Conservation (phyloP, 2,888 invertebrate genomes). For the Graphium colonna region DNA sequence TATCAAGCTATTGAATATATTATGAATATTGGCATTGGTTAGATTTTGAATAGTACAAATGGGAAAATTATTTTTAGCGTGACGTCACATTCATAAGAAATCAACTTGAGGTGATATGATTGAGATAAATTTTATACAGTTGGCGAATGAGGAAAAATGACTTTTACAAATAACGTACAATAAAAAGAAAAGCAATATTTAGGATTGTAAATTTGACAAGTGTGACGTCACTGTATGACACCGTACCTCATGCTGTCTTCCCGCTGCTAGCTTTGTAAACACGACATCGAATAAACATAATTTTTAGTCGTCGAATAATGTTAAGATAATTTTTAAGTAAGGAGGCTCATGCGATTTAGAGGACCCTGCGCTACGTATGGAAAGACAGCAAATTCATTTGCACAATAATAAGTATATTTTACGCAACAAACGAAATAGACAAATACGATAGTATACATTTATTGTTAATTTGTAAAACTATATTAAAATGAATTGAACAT, state of each 20-base stretch:
- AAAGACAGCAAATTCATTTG: constrained; percentile 17
- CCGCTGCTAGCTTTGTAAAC: constrained; percentile 7
- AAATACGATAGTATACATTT: constrained; percentile 37
- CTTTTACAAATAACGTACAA: no score
- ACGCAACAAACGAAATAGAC: constrained; percentile 56
- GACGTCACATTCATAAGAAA: not conserved
- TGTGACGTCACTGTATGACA: constrained; percentile 1
- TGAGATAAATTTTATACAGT: no score
- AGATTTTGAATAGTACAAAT: not conserved
- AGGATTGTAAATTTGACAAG: not conserved
- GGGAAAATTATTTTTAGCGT: not conserved
- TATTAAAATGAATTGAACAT: constrained; percentile 18
- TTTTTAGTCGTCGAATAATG: constrained; percentile 2
- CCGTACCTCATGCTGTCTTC: not conserved
- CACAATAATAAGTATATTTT: constrained; percentile 23
- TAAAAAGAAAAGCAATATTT: no score
- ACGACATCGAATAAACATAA: constrained; percentile 18
- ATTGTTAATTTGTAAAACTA: constrained; percentile 42
- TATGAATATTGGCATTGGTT: constrained; percentile 1
- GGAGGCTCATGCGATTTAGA: constrained; percentile 2
- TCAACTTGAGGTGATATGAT: not conserved
- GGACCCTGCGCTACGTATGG: not conserved
- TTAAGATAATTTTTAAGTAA: constrained; percentile 5
- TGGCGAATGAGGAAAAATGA: not conserved
- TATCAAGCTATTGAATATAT: constrained; percentile 37